A percentile compares a stretch with the other conserved stretches of the same genome.
phyloP scores from a whole-genome alignment of 2,113 vertebrate genomes.

The Cranoglanis bouderius region DNA sequence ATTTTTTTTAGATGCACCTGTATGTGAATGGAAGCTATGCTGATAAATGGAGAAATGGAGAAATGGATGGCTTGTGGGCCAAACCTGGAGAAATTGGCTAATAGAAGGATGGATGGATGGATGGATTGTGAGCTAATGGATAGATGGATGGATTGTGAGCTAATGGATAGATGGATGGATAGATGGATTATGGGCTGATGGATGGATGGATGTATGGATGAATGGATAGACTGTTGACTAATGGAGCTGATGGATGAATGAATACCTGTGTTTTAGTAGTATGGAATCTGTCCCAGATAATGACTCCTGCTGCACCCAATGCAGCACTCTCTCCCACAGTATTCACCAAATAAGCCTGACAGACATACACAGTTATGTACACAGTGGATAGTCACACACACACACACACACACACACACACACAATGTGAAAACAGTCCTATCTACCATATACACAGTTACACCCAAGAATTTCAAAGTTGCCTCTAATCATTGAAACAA shows the following conservation, averaged over 20 bases:
- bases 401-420: not conserved
- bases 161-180: not conserved
- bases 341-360: conserved; percentile 82
- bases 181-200: not conserved
- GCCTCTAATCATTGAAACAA: not conserved
- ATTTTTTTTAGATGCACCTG: too few species aligned
- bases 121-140: not conserved
- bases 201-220: not conserved
- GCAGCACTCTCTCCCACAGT: conserved; percentile 89
- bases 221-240: not conserved
- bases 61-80: not conserved
- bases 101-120: not conserved
- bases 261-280: conserved; percentile 71
- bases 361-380: not conserved
- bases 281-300: conserved; percentile 82
- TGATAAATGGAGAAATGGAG: not conserved
- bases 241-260: not conserved
- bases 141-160: not conserved
- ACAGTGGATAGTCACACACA: not conserved
- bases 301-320: conserved; percentile 84
- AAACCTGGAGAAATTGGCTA: too few species aligned
- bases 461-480: not conserved
- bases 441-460: not conserved
- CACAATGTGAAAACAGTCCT: not conserved
- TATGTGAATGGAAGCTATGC: too few species aligned